phyloP scores from a whole-genome alignment of 2,888 invertebrate species.

The Drosophila picticornis region DNA sequence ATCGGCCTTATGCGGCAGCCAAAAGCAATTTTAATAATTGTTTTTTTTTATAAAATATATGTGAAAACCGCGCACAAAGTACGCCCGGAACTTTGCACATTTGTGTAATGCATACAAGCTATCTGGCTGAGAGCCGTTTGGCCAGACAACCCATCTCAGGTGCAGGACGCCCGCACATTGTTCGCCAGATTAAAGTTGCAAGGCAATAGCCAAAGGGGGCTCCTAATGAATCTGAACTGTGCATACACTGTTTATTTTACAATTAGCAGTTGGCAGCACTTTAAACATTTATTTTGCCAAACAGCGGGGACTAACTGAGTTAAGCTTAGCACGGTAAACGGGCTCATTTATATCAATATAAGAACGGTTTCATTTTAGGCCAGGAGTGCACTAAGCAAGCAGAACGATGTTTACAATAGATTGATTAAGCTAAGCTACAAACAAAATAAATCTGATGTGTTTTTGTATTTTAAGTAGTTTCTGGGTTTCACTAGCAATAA shows the following conservation, averaged over 20 bases:
- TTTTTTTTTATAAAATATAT: constrained; percentile 61
- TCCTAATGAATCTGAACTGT: constrained; percentile 36
- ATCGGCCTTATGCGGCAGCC: constrained; percentile 35
- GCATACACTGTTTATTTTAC: constrained; percentile 49
- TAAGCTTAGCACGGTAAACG: constrained; percentile 14
- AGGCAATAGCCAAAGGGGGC: constrained; percentile 43
- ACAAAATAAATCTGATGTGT: background rate
- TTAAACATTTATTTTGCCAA: constrained; percentile 19
- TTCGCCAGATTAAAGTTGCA: constrained; percentile 39
- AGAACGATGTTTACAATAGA: background rate
- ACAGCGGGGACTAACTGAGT: constrained; percentile 10
- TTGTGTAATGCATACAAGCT: constrained; percentile 15
- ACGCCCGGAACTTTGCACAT: constrained; percentile 37
- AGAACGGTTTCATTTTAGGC: background rate
- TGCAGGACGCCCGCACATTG: constrained; percentile 22
- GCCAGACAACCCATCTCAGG: background rate
- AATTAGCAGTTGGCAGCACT: constrained; percentile 53
- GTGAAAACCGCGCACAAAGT: constrained; percentile 15
- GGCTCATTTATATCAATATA: constrained; percentile 36
- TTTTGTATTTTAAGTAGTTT: constrained; percentile 7
- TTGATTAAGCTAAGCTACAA: background rate
- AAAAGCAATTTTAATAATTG: constrained; percentile 77
- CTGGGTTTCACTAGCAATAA: background rate
- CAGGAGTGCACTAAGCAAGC: background rate
- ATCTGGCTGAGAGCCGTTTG: background rate